A percentile compares a stretch with the other conserved stretches of the same genome.
Conservation (phyloP, 2,113 vertebrate species). For the Salvelinus alpinus region DNA sequence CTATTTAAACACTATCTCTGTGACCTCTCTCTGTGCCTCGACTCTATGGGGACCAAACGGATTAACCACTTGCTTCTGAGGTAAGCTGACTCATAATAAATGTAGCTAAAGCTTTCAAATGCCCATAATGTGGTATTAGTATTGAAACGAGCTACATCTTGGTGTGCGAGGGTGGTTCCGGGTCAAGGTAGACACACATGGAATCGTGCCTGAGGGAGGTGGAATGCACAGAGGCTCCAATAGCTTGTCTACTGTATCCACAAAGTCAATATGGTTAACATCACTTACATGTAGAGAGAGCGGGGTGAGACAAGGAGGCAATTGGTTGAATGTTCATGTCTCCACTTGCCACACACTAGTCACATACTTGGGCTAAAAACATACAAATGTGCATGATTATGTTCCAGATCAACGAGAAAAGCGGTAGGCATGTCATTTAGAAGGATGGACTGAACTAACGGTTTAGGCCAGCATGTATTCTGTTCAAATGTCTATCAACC, state of each 20-base stretch:
- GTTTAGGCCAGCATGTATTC: too few relatives aligned
- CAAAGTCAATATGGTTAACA: background rate
- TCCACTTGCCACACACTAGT: background rate
- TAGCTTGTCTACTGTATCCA: background rate
- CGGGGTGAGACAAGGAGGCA: background rate
- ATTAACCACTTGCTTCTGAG: slow-evolving; percentile 59
- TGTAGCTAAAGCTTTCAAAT: slow-evolving; percentile 46
- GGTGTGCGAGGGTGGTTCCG: slow-evolving; percentile 48
- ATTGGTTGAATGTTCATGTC: too few relatives aligned
- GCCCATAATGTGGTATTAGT: slow-evolving; percentile 60
- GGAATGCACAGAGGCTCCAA: slow-evolving; percentile 10
- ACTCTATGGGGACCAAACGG: slow-evolving; percentile 60
- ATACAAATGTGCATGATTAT: too few relatives aligned
- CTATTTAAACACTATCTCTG: slow-evolving; percentile 65
- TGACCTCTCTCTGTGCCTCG: slow-evolving; percentile 56
- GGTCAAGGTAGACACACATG: slow-evolving; percentile 55
- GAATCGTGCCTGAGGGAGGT: slow-evolving; percentile 43
- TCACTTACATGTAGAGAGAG: background rate
- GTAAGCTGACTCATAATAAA: slow-evolving; percentile 66
- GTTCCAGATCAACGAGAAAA: background rate
- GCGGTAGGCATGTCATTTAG: background rate
- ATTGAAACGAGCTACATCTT: slow-evolving; percentile 62
- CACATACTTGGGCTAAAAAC: background rate
- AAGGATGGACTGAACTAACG: background rate
- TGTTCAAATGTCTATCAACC: too few relatives aligned